Evolutionary conservation across 2,113 vertebrate genomes (phyloP).

Genomic region (Hystrix cristata): DNA sequence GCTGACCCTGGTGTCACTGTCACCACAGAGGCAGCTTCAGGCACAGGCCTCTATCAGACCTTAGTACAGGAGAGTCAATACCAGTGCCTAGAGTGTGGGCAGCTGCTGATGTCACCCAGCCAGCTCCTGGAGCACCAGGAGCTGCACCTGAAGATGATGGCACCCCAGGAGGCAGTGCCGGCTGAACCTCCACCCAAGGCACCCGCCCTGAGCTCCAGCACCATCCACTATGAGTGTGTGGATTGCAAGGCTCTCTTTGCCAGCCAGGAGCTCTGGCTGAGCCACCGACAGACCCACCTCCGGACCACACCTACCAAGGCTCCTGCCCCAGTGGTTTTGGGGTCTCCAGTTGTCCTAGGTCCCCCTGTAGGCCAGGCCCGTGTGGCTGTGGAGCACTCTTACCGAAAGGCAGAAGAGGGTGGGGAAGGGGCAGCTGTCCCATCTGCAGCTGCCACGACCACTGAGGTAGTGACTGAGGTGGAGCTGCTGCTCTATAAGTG

Average conservation of each 20-base stretch:
- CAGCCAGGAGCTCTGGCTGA: slow-evolving; percentile 92
- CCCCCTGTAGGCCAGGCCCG: slow-evolving; percentile 78
- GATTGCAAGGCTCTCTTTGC: slow-evolving; percentile 94
- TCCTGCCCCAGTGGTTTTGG: slow-evolving; percentile 70
- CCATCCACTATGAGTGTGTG: slow-evolving; percentile 91
- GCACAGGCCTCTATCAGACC: slow-evolving; percentile 83
- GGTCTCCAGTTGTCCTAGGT: slow-evolving; percentile 76
- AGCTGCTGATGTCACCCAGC: slow-evolving; percentile 84
- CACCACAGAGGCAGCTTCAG: slow-evolving; percentile 83
- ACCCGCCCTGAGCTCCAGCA: slow-evolving; percentile 66
- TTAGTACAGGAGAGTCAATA: slow-evolving; percentile 85
- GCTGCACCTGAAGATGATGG: slow-evolving; percentile 86
- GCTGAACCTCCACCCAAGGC: slow-evolving; percentile 62
- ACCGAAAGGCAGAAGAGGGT: slow-evolving; percentile 84
- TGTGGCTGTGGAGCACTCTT: slow-evolving; percentile 87
- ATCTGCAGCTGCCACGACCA: background rate
- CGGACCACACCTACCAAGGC: slow-evolving; percentile 78
- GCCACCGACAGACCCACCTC: slow-evolving; percentile 90
- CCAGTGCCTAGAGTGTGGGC: slow-evolving; percentile 88
- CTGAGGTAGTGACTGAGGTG: slow-evolving; percentile 81
- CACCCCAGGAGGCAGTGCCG: slow-evolving; percentile 74
- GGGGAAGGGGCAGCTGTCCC: slow-evolving; percentile 62
- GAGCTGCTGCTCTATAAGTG: slow-evolving; percentile 88
- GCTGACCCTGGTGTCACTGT: slow-evolving; percentile 81
- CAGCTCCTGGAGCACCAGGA: slow-evolving; percentile 86